phyloP scores from a whole-genome alignment of 1,140 invertebrate species.

The Brachionus sp. region DNA sequence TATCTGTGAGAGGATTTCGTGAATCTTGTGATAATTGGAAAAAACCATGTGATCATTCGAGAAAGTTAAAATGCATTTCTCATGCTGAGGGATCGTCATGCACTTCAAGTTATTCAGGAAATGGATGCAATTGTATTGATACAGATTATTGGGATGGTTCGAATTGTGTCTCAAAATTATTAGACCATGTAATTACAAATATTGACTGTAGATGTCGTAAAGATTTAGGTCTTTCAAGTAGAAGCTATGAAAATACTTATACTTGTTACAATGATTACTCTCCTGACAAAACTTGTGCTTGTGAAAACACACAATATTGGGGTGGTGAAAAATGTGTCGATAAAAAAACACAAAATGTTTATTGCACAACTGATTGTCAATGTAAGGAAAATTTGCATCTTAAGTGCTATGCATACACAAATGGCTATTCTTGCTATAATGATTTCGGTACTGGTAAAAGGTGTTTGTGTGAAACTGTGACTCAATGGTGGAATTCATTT shows the following conservation, averaged over 20 bases:
- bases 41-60: slow-evolving; percentile 26
- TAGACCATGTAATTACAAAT: not conserved
- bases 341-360: not conserved
- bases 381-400: not conserved
- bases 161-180: not conserved
- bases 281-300: not conserved
- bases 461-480: slow-evolving; percentile 8
- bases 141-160: slow-evolving; percentile 30
- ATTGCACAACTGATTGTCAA: not conserved
- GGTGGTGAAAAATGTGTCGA: not conserved
- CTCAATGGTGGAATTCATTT: not conserved
- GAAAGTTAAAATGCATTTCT: not conserved
- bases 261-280: not conserved
- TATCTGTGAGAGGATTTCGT: not conserved
- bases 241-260: not conserved
- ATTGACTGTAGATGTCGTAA: not conserved
- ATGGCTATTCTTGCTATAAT: not conserved
- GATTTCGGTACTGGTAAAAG: not conserved
- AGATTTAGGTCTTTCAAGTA: not conserved
- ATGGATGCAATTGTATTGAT: not conserved
- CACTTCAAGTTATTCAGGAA: not conserved
- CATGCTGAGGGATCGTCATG: not conserved
- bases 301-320: not conserved
- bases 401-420: not conserved
- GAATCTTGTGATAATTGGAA: not conserved